Conservation (phyloP, 2,888 invertebrate genomes). For the Panzeria rudis region DNA sequence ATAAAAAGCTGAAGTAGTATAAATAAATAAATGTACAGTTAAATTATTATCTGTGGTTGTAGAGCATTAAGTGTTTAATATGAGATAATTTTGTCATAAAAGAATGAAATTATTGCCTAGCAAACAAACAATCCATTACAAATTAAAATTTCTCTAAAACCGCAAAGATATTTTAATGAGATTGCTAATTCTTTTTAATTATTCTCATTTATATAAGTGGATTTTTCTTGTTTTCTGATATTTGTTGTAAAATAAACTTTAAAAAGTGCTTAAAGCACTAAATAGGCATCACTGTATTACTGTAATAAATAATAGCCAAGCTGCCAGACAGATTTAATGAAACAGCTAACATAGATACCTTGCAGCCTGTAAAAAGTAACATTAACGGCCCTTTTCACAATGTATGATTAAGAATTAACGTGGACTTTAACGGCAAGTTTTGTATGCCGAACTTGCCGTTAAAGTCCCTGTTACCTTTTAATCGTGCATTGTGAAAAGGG, state of each 20-base stretch:
- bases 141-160: background rate
- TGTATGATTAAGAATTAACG: too few species aligned
- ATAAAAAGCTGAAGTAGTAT: background rate
- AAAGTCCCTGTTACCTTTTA: too few species aligned
- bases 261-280: too few species aligned
- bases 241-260: too few species aligned
- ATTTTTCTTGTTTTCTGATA: background rate
- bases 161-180: background rate
- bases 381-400: too few species aligned
- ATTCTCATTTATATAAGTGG: background rate
- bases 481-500: too few species aligned
- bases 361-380: background rate
- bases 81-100: constrained; percentile 25
- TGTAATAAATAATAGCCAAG: background rate
- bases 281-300: too few species aligned
- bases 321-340: background rate
- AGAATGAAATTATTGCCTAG: constrained; percentile 13
- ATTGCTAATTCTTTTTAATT: background rate
- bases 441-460: too few species aligned
- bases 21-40: constrained; percentile 31
- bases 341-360: background rate
- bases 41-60: constrained; percentile 44
- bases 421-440: too few species aligned
- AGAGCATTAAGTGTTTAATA: constrained; percentile 40
- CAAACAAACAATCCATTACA: background rate